These are phyloP conservation scores for Oreonectes daqikongensis DNA, from an alignment of 2,797 vertebrate genomes.

Conservation along the genomic window DNA sequence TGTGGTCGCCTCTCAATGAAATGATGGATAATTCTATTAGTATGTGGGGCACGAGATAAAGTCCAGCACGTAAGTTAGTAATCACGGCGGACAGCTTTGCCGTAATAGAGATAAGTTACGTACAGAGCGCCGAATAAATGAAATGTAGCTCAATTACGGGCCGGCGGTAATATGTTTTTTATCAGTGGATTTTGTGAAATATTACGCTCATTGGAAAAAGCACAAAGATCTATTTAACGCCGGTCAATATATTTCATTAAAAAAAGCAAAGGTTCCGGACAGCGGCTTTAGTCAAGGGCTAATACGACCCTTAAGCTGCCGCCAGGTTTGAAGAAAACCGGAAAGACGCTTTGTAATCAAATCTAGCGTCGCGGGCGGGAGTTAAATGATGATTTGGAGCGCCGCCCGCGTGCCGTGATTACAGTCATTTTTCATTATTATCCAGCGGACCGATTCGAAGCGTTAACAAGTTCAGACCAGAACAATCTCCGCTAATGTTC, in stretches of 20 bases:
- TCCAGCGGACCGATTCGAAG: slow-evolving; percentile 46
- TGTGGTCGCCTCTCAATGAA: not conserved
- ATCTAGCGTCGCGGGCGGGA: slow-evolving; percentile 31
- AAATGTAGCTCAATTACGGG: slow-evolving; percentile 46
- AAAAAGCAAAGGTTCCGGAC: slow-evolving; percentile 6
- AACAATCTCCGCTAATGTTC: slow-evolving; percentile 39
- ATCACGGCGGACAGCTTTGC: slow-evolving; percentile 28
- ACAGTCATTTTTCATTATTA: slow-evolving; percentile 58
- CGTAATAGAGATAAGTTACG: slow-evolving; percentile 43
- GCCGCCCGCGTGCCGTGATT: slow-evolving; percentile 38
- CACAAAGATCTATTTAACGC: slow-evolving; percentile 22
- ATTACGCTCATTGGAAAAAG: slow-evolving; percentile 37
- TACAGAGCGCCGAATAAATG: slow-evolving; percentile 26
- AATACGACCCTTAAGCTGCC: slow-evolving; percentile 20
- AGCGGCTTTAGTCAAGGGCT: slow-evolving; percentile 24
- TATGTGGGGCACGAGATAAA: slow-evolving; percentile 21
- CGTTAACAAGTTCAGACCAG: slow-evolving; percentile 47
- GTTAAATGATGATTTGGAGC: slow-evolving; percentile 48
- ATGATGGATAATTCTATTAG: slow-evolving; percentile 44
- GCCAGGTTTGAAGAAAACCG: slow-evolving; percentile 23
- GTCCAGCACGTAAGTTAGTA: slow-evolving; percentile 2
- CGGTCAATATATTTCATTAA: slow-evolving; percentile 45
- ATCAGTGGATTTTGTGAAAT: slow-evolving; percentile 32
- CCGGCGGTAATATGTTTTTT: slow-evolving; percentile 36
- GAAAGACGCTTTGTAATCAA: slow-evolving; percentile 42